Evolutionary conservation across 1,140 invertebrate genomes (phyloP), one percentile per base, ranked within the genome.

Genomic region (Papilio machaon): DNA sequence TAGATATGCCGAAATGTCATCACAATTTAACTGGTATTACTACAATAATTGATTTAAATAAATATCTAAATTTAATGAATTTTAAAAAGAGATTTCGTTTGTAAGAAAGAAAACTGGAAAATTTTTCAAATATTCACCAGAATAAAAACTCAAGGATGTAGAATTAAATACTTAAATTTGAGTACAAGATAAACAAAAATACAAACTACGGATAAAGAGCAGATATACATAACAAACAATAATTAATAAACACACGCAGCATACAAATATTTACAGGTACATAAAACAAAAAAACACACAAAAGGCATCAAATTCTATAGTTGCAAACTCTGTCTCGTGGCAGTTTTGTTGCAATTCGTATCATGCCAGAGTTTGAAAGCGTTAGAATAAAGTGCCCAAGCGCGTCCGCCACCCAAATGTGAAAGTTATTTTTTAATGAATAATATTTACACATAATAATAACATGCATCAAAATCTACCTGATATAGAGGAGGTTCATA

Each of bases 271-370:
- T 8, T 13, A 35, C 38, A 70, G 19, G 58, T 3, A 82, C 78
- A 80, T 77, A 79, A 73, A 82, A 85, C 78, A 67, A 84, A 80
- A 75, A 38, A 43, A 83, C 80, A 86, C 78, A 85, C 54, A 83
- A 84, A 82, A 91, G 86, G 90, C 88, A 85, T 89, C 86, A 82
- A 77, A 82, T 84, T 86, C 81, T 84, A 86, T 81, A 82, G 84
- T 86, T 93, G 90, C 92, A 92, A 91, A 91, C 91, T 92, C 89
- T 94, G 93, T 94, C 93, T 93, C 93, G 93, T 94, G 91, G 89
- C 90, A 91, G 92, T 86, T 93, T 92, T 91, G 79, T 89, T 91
- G 92, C 91, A 91, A 87, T 82, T 87, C 73, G 78, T 84, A 83
- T 86, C 82, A 85, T 83, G 84, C 43, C 77, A 64, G 77, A 79